Evolutionary conservation across 2,113 vertebrate species (phyloP).

Genomic region (Nansenia antarctica): DNA sequence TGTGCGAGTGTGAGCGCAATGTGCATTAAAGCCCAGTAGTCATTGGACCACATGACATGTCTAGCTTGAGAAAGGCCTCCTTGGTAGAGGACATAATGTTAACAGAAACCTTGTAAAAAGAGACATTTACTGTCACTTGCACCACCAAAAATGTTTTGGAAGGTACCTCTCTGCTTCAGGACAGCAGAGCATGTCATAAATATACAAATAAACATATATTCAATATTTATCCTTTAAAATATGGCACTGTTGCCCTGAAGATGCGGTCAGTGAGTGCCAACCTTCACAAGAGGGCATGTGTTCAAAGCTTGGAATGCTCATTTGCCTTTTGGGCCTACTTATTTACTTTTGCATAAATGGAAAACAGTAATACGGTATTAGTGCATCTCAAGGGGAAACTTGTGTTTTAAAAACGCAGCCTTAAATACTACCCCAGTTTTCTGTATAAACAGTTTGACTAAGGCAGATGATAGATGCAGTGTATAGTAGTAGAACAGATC

Average conservation of each 20-base stretch:
- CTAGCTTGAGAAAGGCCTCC: not conserved
- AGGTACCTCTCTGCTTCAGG: slow-evolving; percentile 15
- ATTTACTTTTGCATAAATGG: slow-evolving; percentile 77
- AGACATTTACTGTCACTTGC: not conserved
- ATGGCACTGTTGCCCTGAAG: slow-evolving; percentile 51
- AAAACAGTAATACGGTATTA: slow-evolving; percentile 75
- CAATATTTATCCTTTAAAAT: slow-evolving; percentile 44
- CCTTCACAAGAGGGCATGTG: slow-evolving; percentile 74
- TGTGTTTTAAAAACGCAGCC: slow-evolving; percentile 59
- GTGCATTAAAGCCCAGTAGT: not conserved
- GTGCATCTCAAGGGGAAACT: slow-evolving; percentile 59
- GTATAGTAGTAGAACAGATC: not conserved
- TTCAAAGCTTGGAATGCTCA: slow-evolving; percentile 74
- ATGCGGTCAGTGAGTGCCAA: slow-evolving; percentile 53
- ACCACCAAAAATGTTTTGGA: not conserved
- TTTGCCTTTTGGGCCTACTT: slow-evolving; percentile 74
- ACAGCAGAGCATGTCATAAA: slow-evolving; percentile 19
- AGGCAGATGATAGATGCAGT: slow-evolving; percentile 59
- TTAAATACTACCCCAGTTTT: slow-evolving; percentile 56
- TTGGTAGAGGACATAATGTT: not conserved
- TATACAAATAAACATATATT: slow-evolving; percentile 59
- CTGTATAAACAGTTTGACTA: slow-evolving; percentile 42
- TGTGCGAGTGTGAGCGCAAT: not conserved
- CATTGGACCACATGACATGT: not conserved
- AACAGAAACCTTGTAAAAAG: not conserved